Evolutionary conservation across 2,113 vertebrate genomes (phyloP), one percentile per base, ranked within the genome.

Genomic region (Psilopsiagon aurifrons): DNA sequence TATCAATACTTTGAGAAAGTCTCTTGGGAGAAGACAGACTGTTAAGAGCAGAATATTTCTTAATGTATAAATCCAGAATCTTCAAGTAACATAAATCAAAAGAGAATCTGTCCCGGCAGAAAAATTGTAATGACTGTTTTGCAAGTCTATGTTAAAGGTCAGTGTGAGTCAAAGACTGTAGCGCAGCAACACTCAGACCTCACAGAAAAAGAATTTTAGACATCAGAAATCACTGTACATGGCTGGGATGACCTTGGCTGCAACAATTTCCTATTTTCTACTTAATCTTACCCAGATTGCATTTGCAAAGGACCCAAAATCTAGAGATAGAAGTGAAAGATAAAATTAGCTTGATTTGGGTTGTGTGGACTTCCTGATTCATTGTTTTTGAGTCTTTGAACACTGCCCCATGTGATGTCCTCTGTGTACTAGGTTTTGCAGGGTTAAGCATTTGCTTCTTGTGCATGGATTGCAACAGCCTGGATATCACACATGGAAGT

Each of bases 111-210:
- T 62, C 35, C 35, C 1, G 0, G 67, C 17, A 85, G 62, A 83
- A 79, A 91, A 85, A 91, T 28, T 76, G 13, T 33, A 89, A 82
- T 79, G 37, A 23, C 24, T 47, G 14, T 57, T 83, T 91, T 49
- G 46, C 24, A 80, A 27, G 7, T 63, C 49, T 77, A n/a, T 92
- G 41, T 52, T 90, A 93, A 93, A 97, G 63, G 92, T 94, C 85
- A 94, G 13, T 10, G 29, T 39, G 41, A 91, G 25, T 69, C 60
- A 91, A 75, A 73, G 49, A 59, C 31, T 83, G 15, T 27, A 66
- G 17, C 13, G 5, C 12, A 88, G 37, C 31, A 80, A 92, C 54
- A 16, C 24, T 93, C 44, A 88, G 87, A 86, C 10, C 9, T 54
- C 41, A 57, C 2, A 66, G 31, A 66, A 90, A 66, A 92, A 73